Evolutionary conservation across 2,888 invertebrate species (phyloP), one percentile per base, ranked within the genome.

Genomic region (Callyntrura sp.): DNA sequence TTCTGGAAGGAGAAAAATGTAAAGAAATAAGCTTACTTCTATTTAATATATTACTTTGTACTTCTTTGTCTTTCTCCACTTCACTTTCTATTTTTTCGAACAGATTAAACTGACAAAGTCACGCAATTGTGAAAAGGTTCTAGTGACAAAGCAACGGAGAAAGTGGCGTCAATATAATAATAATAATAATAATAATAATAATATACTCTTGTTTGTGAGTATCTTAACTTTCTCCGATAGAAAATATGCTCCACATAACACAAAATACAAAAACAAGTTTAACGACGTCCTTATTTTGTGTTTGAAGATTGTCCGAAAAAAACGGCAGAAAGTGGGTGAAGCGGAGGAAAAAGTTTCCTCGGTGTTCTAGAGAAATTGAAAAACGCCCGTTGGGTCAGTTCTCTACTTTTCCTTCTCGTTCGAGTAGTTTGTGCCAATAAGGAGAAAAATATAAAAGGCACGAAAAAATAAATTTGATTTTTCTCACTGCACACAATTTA

Each of bases 61-160:
- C 5, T 65, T 17, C 60, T 20, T 0, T 60, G n/a, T 60, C n/a
- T 60, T 70, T 9, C 35, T 1, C 65, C 28, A 11, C 20, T 35
- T 65, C n/a, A 23, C 0, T 12, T 20, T 43, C 43, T 8, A 43
- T 43, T 35, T 35, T 35, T 35, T 35, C 23, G 8, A 20, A 57
- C 35, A 85, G 65, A 88, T 83, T 85, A 57, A 89, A 43, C 79
- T 70, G 85, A 89, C 79, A 85, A 89, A 85, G 84, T 89, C 89
- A 89, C 89, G 84, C 89, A 57, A 85, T 79, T 43, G 48, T 65
- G 35, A 60, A 81, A 6, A 9, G 23, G 35, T n/a, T 11, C 45
- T 35, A 20, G 35, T 35, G 28, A 2, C 6, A 51, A 6, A 55
- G 23, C 12, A 51, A 12, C n/a, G 25, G 35, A 55, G 20, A 43